phyloP scores from a whole-genome alignment of 2,797 vertebrate genomes.

The Synaphobranchus kaupii region DNA sequence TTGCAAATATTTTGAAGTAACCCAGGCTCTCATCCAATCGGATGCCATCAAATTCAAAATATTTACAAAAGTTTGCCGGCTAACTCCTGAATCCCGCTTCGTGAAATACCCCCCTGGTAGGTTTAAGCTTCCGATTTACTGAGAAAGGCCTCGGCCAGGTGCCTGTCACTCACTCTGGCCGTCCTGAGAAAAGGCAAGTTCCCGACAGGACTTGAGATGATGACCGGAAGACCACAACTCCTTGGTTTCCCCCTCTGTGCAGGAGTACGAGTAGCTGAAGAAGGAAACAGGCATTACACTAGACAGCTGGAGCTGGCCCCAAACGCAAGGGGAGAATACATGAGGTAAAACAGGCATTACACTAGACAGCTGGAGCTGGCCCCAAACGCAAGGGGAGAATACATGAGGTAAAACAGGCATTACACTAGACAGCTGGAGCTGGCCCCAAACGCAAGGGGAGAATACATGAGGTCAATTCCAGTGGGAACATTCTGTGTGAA shows the following conservation, averaged over 20 bases:
- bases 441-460: no score
- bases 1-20: no score
- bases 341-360: background rate
- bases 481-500: no score
- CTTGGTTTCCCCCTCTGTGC: conserved; percentile 81
- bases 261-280: conserved; percentile 86
- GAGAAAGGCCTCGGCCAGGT: background rate
- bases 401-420: background rate
- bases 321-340: no score
- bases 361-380: background rate
- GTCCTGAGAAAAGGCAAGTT: conserved; percentile 83
- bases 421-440: background rate
- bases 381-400: no score
- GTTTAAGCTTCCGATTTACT: background rate
- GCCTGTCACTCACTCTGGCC: conserved; percentile 75
- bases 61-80: no score
- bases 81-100: no score
- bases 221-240: conserved; percentile 97
- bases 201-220: conserved; percentile 92
- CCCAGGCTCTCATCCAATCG: no score
- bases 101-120: no score
- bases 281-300: background rate
- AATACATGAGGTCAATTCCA: no score
- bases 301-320: background rate
- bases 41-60: no score